Conservation (phyloP, 2,113 vertebrate genomes). For the Entomyzon cyanotis region DNA sequence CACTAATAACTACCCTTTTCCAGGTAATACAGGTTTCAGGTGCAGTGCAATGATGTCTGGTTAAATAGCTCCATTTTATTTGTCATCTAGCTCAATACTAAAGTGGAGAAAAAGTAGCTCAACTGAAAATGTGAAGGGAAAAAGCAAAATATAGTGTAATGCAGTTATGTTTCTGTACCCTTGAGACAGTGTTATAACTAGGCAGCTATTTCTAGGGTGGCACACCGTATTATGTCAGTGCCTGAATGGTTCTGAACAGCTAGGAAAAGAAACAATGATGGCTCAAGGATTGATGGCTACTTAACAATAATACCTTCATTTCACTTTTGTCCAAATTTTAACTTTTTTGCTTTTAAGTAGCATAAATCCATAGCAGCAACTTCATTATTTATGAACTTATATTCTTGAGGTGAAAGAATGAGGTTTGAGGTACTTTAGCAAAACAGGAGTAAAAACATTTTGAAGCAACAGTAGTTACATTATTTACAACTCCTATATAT, state of each 20-base stretch:
- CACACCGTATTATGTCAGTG: neutral
- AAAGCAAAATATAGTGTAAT: neutral
- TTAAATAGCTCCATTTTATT: neutral
- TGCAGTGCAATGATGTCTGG: neutral
- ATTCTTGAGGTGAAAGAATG: neutral
- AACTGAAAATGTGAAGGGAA: neutral
- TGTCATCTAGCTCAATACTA: neutral
- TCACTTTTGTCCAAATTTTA: neutral
- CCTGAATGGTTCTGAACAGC: neutral
- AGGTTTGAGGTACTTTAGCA: neutral
- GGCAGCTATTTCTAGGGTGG: neutral
- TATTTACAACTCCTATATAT: neutral
- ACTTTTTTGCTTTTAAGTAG: neutral
- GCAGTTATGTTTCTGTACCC: neutral
- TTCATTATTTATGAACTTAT: neutral
- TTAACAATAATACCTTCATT: neutral
- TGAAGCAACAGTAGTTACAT: neutral
- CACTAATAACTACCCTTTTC: neutral
- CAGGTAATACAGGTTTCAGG: neutral
- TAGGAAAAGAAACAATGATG: neutral
- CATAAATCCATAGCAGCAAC: neutral
- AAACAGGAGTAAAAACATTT: neutral
- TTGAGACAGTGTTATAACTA: neutral
- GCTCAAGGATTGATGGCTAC: neutral
- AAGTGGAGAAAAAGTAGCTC: neutral